Percentiles rank a stretch among this genome's conserved stretches.
Evolutionary conservation across 2,113 vertebrate genomes (phyloP).

Genomic region (Oryzias celebensis): DNA sequence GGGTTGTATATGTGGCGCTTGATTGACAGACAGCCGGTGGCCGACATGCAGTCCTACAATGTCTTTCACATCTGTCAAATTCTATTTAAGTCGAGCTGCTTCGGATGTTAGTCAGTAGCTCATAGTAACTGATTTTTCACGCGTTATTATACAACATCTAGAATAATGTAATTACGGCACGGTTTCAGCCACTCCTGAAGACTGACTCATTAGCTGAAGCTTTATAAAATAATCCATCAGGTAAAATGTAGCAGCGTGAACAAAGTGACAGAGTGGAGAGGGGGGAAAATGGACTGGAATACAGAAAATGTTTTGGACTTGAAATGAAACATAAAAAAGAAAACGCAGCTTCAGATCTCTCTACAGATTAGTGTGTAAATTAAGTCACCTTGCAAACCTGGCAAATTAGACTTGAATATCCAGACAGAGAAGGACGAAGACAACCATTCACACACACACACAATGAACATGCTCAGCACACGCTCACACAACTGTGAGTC

Average conservation of each 20-base stretch:
- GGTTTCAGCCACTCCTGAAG: constrained; percentile 26
- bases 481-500: constrained; percentile 4
- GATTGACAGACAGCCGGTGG: constrained; percentile 64
- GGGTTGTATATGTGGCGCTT: constrained; percentile 35
- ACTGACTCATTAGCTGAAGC: constrained; percentile 46
- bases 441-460: constrained; percentile 32
- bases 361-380: constrained; percentile 59
- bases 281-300: constrained; percentile 30
- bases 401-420: constrained; percentile 52
- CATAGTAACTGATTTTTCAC: constrained; percentile 47
- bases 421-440: constrained; percentile 61
- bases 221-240: constrained; percentile 48
- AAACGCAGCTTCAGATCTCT: constrained; percentile 18
- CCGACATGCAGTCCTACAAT: constrained; percentile 45
- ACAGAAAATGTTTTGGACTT: constrained; percentile 33
- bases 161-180: constrained; percentile 43
- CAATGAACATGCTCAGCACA: background rate
- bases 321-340: constrained; percentile 26
- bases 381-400: constrained; percentile 55
- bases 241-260: constrained; percentile 17
- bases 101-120: constrained; percentile 50
- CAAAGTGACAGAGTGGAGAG: background rate
- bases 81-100: constrained; percentile 43
- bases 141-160: constrained; percentile 42
- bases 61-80: constrained; percentile 67